phyloP scores from a whole-genome alignment of 2,797 vertebrate species.

The Siniperca scherzeri region DNA sequence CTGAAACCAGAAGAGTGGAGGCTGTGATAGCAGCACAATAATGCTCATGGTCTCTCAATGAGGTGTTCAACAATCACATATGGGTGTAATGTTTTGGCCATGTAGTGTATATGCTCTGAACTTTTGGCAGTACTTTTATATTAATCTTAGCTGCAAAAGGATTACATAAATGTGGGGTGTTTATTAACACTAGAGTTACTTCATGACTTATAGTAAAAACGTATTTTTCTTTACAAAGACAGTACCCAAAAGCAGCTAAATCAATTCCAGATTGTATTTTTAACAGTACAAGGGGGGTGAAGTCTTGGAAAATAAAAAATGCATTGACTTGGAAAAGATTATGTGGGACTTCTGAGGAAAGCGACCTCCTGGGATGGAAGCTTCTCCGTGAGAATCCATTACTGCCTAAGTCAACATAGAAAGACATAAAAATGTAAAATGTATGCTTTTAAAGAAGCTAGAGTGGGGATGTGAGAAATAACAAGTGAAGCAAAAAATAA shows the following conservation, averaged over 20 bases:
- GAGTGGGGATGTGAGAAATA: constrained; percentile 32
- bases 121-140: constrained; percentile 18
- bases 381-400: constrained; percentile 41
- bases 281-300: constrained; percentile 1
- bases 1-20: background rate
- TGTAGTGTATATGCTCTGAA: background rate
- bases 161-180: constrained; percentile 13
- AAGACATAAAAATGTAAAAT: constrained; percentile 32
- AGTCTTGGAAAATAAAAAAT: constrained; percentile 27
- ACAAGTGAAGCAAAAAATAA: constrained; percentile 39
- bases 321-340: constrained; percentile 38
- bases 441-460: constrained; percentile 22
- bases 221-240: background rate
- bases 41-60: background rate
- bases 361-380: constrained; percentile 14
- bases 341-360: constrained; percentile 33
- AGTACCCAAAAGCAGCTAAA: constrained; percentile 19
- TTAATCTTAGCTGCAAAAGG: constrained; percentile 9
- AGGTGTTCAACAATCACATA: background rate
- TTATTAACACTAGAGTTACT: background rate
- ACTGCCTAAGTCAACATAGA: constrained; percentile 24
- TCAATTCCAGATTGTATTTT: constrained; percentile 43
- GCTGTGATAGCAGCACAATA: background rate
- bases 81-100: constrained; percentile 5
- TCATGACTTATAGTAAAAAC: background rate